phyloP scores from a whole-genome alignment of 1,140 invertebrate genomes.

The Theocolax elegans region DNA sequence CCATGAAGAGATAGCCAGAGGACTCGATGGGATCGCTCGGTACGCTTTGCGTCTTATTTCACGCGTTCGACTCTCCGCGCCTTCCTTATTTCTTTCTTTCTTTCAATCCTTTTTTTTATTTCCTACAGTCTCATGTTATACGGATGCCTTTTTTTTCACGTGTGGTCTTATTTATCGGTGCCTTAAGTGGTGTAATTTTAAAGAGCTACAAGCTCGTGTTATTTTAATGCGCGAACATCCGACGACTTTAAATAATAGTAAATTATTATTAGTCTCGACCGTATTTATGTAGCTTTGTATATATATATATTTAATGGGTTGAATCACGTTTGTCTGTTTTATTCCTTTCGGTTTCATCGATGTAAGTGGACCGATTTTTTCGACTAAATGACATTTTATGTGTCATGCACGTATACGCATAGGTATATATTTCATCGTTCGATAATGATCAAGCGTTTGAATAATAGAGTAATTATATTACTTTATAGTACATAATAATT shows the following conservation, averaged over 20 bases:
- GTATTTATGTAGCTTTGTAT: constrained; percentile 2
- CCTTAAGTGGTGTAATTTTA: constrained; percentile 33
- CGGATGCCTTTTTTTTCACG: too few relatives aligned
- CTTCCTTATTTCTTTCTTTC: not conserved
- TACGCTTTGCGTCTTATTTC: constrained; percentile 36
- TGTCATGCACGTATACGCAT: too few relatives aligned
- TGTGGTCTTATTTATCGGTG: constrained; percentile 32
- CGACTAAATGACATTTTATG: too few relatives aligned
- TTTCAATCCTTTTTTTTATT: not conserved
- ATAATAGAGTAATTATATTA: too few relatives aligned
- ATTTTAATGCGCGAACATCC: constrained; percentile 8
- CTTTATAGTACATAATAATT: too few relatives aligned
- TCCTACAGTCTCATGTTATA: not conserved
- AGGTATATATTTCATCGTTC: too few relatives aligned
- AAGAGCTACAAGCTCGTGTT: constrained; percentile 32
- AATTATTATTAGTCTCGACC: constrained; percentile 15
- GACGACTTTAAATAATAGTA: constrained; percentile 28
- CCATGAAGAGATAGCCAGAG: constrained; percentile 2
- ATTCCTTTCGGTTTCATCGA: not conserved
- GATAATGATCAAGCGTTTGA: too few relatives aligned
- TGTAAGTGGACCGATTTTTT: not conserved
- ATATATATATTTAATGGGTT: not conserved
- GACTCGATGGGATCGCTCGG: constrained; percentile 19
- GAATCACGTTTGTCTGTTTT: not conserved
- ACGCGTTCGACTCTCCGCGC: constrained; percentile 21